Evolutionary conservation across 1,140 invertebrate genomes (phyloP).

Genomic region (Drosophila grimshawi): DNA sequence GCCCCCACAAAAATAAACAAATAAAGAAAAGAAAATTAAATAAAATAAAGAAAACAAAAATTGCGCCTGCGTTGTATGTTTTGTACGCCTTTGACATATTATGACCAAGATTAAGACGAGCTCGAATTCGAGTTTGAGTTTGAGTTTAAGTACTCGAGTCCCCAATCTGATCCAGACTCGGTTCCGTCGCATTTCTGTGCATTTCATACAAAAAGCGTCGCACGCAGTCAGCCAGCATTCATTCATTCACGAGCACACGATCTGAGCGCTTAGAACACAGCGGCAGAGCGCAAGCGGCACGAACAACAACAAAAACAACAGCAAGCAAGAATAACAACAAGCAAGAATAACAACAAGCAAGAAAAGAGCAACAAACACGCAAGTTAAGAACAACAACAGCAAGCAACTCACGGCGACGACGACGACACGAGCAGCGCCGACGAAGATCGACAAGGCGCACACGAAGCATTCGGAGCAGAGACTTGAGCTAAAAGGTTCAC

Average conservation of each 20-base stretch:
- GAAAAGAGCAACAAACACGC: slow-evolving; percentile 9
- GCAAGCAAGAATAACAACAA: slow-evolving; percentile 16
- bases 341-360: slow-evolving; percentile 38
- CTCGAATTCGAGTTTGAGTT: slow-evolving; percentile 31
- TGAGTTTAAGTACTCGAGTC: slow-evolving; percentile 9
- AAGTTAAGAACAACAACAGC: slow-evolving; percentile 17
- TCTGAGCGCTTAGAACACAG: slow-evolving; percentile 73
- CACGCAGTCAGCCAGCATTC: slow-evolving; percentile 59
- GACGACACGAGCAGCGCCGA: slow-evolving; percentile 2
- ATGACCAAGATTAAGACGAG: slow-evolving; percentile 48
- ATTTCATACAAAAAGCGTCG: slow-evolving; percentile 71
- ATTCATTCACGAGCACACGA: slow-evolving; percentile 71
- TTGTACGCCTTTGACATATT: slow-evolving; percentile 34
- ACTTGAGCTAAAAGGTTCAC: slow-evolving; percentile 67
- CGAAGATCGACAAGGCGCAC: background rate
- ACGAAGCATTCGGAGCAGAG: slow-evolving; percentile 29
- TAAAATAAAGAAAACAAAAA: slow-evolving; percentile 3
- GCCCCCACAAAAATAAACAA: slow-evolving; percentile 22
- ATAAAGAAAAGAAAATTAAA: background rate
- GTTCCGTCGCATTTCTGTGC: slow-evolving; percentile 30
- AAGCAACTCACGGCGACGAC: slow-evolving; percentile 1
- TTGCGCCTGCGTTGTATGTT: slow-evolving; percentile 33
- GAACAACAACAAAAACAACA: slow-evolving; percentile 30
- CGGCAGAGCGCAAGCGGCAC: slow-evolving; percentile 44
- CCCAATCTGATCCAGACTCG: slow-evolving; percentile 1